Base-by-base conservation (phyloP, 2,797 vertebrate species). In the Sebastes hopkinsi region DNA sequence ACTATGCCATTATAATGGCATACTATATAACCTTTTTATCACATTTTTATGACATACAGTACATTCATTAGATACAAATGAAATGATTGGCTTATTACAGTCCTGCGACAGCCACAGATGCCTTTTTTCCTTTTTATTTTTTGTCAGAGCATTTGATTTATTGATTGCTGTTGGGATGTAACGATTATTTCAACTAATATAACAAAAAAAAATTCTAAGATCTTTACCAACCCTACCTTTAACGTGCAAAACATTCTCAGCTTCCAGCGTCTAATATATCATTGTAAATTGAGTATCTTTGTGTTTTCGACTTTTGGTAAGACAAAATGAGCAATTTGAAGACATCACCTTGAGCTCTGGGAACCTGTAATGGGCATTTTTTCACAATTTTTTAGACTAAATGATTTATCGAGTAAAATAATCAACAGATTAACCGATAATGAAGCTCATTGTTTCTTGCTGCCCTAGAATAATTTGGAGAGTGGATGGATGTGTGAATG, bases 181-280 rank as follows among this genome's bases (percentile, higher is more conserved):
- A 46, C 0, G 7, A 46, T 16, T 46, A 46, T 46, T 46, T 46
- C 42, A 46, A 46, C 42, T 46, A 46, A 46, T 46, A 8, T 0
- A 46, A 46, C 38, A 16, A 42, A 42, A 42, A 3, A 14, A 0
- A 0, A 0, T 6, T 42, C 38, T 42, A 42, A 42, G 38, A 42
- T 42, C 38, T 42, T 42, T 42, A 42, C 38, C 0, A 42, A 16
- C 38, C 38, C 14, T 16, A 16, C 38, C 14, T 42, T 42, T 16
- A 42, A 42, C 38, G 6, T 16, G 38, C 38, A 42, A 42, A 42
- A 42, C 38, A 42, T 42, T 42, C 38, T 42, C 38, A 16, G 38
- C 5, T 52, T 23, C n/a, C n/a, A n/a, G n/a, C n/a, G n/a, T n/a
- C n/a, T n/a, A n/a, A n/a, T n/a, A n/a, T n/a, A n/a, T n/a, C n/a